Base-by-base conservation (phyloP, 2,113 vertebrate genomes). In the Cebus imitator region DNA sequence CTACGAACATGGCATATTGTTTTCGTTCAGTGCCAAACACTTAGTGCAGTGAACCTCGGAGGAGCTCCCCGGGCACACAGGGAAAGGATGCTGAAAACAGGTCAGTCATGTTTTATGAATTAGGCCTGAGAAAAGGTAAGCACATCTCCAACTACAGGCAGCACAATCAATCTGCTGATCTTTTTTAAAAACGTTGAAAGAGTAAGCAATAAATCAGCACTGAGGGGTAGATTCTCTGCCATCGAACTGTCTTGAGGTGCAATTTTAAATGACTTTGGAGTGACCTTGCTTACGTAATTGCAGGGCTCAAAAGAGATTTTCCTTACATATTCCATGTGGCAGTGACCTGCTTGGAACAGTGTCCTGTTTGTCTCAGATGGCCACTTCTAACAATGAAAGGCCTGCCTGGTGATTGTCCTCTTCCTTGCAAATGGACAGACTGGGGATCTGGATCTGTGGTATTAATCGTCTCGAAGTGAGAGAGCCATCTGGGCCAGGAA, bases 171-270 rank as follows among this genome's bases (percentile, higher is more conserved):
- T 97, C 97, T 97, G 94, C 87, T 91, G 96, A 95, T 96, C 80
- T 96, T 97, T 93, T 97, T 85, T 3, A 64, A 94, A 96, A 17
- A 96, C 94, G 91, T 95, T 96, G 91, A 64, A 96, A 95, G 96
- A 96, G 78, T 96, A 88, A 97, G 97, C 96, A 95, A 98, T 98
- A 98, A 98, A 98, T 98, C 97, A 98, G 45, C 82, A 7, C 89
- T 12, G 72, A 91, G 93, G 70, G 27, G 82, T 27, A 70, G 72
- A 70, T 92, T 84, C 94, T 94, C 66, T 87, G 89, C 90, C 91
- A 94, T 72, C 5, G 11, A 94, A 91, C 72, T 81, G 86, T 95
- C 80, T 94, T 61, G 50, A 96, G 80, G 85, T 40, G 85, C 64
- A 97, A 83, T 97, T 97, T 82, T 83, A 89, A 96, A 87, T 95